phyloP scores from a whole-genome alignment of 2,113 vertebrate genomes.

The Plecturocebus donacophilus region DNA sequence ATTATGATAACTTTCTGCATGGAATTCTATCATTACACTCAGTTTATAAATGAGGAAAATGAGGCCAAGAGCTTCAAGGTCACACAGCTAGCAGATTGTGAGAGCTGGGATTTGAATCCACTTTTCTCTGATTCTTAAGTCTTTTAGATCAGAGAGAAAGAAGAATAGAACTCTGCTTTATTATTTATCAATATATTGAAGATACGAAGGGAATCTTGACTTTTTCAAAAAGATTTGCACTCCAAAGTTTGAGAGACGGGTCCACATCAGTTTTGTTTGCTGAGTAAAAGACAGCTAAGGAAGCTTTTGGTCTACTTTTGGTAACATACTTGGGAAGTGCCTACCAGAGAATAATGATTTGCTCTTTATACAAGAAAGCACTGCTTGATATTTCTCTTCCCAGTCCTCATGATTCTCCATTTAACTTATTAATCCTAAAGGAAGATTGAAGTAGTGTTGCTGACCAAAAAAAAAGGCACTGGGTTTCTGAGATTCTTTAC shows the following conservation, averaged over 20 bases:
- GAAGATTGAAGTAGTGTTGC: background rate
- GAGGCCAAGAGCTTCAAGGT: background rate
- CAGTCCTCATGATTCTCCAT: background rate
- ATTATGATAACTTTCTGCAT: background rate
- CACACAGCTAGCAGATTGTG: background rate
- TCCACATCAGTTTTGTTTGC: background rate
- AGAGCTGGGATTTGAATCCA: background rate
- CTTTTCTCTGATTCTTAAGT: background rate
- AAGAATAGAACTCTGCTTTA: background rate
- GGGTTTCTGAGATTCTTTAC: background rate
- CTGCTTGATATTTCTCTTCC: background rate
- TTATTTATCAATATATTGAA: background rate
- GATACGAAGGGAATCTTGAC: background rate
- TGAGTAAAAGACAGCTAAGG: background rate
- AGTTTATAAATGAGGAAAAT: background rate
- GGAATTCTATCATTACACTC: background rate
- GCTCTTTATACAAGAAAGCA: background rate
- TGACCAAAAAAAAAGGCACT: background rate
- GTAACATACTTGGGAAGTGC: background rate
- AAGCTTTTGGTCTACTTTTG: background rate
- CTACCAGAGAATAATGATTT: background rate
- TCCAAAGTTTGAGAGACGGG: background rate
- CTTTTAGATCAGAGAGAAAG: background rate
- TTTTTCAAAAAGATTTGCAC: background rate
- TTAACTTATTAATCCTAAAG: background rate